These are phyloP conservation scores for Mnemiopsis leidyi DNA, from an alignment of 37 sponge, comb jelly and placozoan genomes.

Conservation along the genomic window DNA sequence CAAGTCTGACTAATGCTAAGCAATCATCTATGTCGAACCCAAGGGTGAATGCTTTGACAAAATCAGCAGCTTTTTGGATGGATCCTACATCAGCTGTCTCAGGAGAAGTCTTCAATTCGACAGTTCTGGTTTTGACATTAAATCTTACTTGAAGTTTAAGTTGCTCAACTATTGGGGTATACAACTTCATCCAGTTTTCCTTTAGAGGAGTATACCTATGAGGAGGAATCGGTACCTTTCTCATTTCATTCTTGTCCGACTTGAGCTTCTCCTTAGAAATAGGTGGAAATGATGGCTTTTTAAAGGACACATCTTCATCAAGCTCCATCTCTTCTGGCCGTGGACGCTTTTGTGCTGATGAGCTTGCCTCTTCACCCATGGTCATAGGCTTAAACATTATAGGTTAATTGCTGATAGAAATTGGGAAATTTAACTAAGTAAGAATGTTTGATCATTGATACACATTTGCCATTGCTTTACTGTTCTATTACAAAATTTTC, in stretches of 20 bases:
- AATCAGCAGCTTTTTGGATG: conserved; percentile 96
- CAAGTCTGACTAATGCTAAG: conserved; percentile 90
- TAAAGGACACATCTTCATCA: conserved; percentile 29
- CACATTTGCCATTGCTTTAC: too few relatives aligned
- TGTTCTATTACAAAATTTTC: too few relatives aligned
- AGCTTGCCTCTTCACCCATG: neutral
- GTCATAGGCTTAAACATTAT: too few relatives aligned
- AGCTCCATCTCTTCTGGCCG: conserved; percentile 57
- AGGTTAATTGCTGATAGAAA: too few relatives aligned
- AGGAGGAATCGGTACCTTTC: conserved; percentile 51
- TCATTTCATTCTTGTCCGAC: neutral
- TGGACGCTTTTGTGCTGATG: conserved; percentile 2
- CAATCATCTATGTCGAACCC: conserved; percentile 98
- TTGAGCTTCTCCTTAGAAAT: conserved; percentile 38
- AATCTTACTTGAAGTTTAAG: conserved; percentile 94
- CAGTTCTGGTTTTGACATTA: conserved; percentile 85
- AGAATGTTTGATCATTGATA: too few relatives aligned
- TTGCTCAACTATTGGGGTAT: conserved; percentile 95
- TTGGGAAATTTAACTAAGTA: too few relatives aligned
- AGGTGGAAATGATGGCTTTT: conserved; percentile 56
- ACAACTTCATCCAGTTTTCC: conserved; percentile 99
- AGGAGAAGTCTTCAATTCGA: conserved; percentile 92
- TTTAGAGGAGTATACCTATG: conserved; percentile 87
- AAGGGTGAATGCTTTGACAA: conserved; percentile 92
- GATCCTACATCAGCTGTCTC: conserved; percentile 86